Evolutionary conservation across 2,113 vertebrate species (phyloP), one percentile per base, ranked within the genome.

Genomic region (Carollia perspicillata): DNA sequence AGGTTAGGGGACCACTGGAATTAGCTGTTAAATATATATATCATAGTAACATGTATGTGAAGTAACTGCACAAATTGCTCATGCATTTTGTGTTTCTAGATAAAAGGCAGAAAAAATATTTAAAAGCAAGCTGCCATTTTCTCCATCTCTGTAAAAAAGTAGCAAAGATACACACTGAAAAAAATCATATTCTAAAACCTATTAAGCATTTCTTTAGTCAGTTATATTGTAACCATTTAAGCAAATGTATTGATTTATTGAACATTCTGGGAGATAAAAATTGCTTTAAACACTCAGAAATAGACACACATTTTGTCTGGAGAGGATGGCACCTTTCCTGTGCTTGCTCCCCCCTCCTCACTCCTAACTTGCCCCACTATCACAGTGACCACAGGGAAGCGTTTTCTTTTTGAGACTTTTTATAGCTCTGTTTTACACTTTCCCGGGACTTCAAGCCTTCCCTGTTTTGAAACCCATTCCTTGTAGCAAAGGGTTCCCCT

Each of bases 121-220:
- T 92, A 40, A 77, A 84, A 96, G 72, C 44, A 85, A 95, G 28
- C 18, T 77, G 13, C 53, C 22, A 35, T 93, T 91, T 95, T 84
- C 20, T 42, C 30, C 63, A 78, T 58, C 30, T 92, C 8, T 92
- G 28, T 69, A 71, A 95, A 89, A 95, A 81, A 66, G 60, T 80
- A 30, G 23, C n/a, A 91, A 74, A 44, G 63, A 65, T 35, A 44
- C 5, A 88, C 26, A 11, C 42, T 68, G n/a, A 18, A 90, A 86
- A 74, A 35, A 86, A 72, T 69, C 28, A 47, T 28, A 1, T 80
- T 51, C 51, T 74, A 80, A 77, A 92, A 92, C 84, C n/a, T 44
- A 63, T 85, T 47, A 69, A 55, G n/a, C 26, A 23, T 35, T 80
- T 60, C 12, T 84, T 68, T 4, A 53, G 16, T 71, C n/a, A 1